Evolutionary conservation across 2,113 vertebrate genomes (phyloP).

Genomic region (Odontophorus gujanensis): DNA sequence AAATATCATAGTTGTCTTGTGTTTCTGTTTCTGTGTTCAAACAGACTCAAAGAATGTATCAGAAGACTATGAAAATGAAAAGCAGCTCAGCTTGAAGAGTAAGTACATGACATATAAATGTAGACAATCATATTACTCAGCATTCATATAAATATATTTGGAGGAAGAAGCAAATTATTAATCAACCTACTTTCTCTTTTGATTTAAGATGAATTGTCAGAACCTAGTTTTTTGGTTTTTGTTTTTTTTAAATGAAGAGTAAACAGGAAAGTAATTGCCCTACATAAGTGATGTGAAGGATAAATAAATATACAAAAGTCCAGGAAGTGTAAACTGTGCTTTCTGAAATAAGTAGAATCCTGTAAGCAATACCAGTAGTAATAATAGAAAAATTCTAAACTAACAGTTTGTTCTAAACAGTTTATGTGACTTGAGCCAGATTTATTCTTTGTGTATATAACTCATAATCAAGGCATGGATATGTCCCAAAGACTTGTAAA

Average conservation of each 20-base stretch:
- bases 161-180: background rate
- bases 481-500: background rate
- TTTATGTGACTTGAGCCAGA: slow-evolving; percentile 11
- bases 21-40: background rate
- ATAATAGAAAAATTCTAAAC: background rate
- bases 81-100: background rate
- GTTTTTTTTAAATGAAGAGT: background rate
- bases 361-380: background rate
- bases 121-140: background rate
- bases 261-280: background rate
- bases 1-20: background rate
- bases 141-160: background rate
- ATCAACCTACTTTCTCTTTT: background rate
- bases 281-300: background rate
- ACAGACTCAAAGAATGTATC: background rate
- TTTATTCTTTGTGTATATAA: background rate
- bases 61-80: background rate
- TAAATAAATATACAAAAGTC: background rate
- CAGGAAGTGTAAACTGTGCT: background rate
- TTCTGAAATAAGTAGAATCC: background rate
- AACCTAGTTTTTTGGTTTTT: background rate
- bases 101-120: background rate
- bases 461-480: background rate
- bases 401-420: background rate
- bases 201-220: background rate